Evolutionary conservation across 1,140 invertebrate genomes (phyloP), one percentile per base, ranked within the genome.

Genomic region (Lordiphosa clarofinis): DNA sequence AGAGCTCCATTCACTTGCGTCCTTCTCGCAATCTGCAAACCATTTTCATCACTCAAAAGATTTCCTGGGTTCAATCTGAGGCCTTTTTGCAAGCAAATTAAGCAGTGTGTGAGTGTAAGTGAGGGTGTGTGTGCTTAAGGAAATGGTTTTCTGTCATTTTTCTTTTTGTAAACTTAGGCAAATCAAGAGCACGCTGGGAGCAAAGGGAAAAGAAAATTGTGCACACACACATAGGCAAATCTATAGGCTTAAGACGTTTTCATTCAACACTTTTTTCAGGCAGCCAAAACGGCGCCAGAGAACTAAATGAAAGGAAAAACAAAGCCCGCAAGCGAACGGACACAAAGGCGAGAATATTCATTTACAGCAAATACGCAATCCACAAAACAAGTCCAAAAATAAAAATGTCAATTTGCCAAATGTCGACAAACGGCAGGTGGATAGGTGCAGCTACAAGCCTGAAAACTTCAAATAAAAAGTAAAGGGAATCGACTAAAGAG

Each of bases 391-490:
- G 36, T 58, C 56, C 59, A 79, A 75, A 75, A 71, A 64, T 75
- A 84, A 84, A 84, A 82, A 82, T 84, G 73, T 84, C 76, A 82
- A 82, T 82, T 84, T 82, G 76, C 76, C 76, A 82, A 82, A 78
- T 73, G 76, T 62, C 73, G 73, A 48, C 59, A 48, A 71, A 48
- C 62, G 76, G 76, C 69, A 72, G 63, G 57, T 72, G 50, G 28
- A 44, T 50, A 63, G 57, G 48, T 69, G 56, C 43, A 79, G 69
- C 74, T 70, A 49, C 39, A 47, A 43, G 43, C 47, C 57, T 44
- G 40, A 13, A 59, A 52, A 52, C 54, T 47, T 4, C 19, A n/a
- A 24, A 38, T 35, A 2, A 56, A 39, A 53, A 56, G 56, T 4
- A 5, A 24, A 24, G 21, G 21, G 21, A 24, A 4, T 24, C 21